Percentiles rank a stretch among this genome's conserved stretches.
Evolutionary conservation across 2,888 invertebrate genomes (phyloP).

Genomic region (Dryomyza anilis): DNA sequence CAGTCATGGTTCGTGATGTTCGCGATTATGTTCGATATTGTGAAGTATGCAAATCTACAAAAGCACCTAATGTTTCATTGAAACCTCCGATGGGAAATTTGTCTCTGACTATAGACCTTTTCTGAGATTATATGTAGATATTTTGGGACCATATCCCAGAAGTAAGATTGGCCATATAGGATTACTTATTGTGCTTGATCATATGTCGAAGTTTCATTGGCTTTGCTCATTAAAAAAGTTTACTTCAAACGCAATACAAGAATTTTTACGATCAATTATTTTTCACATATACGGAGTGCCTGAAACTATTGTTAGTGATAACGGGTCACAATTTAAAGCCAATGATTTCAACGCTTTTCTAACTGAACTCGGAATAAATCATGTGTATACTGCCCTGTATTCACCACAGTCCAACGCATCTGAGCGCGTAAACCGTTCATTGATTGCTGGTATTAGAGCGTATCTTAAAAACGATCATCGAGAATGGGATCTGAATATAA

Average conservation of each 20-base stretch:
- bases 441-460: constrained; percentile 42
- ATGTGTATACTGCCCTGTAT: constrained; percentile 40
- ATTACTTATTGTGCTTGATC: background rate
- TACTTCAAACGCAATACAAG: background rate
- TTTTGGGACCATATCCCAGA: constrained; percentile 1
- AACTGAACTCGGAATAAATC: constrained; percentile 28
- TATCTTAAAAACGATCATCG: constrained; percentile 29
- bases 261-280: background rate
- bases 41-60: constrained; percentile 16
- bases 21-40: constrained; percentile 6
- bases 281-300: background rate
- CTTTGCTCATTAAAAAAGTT: background rate
- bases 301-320: background rate
- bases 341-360: too few relatives aligned
- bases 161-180: background rate
- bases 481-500: constrained; percentile 29
- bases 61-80: constrained; percentile 11
- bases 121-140: constrained; percentile 11
- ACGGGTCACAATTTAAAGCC: background rate
- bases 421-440: constrained; percentile 45
- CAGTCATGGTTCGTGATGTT: constrained; percentile 16
- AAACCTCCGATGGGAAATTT: constrained; percentile 15
- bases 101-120: background rate
- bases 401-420: constrained; percentile 50
- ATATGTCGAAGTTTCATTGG: background rate